Conservation (phyloP, 2,113 vertebrate species). For the Alethe castanea region DNA sequence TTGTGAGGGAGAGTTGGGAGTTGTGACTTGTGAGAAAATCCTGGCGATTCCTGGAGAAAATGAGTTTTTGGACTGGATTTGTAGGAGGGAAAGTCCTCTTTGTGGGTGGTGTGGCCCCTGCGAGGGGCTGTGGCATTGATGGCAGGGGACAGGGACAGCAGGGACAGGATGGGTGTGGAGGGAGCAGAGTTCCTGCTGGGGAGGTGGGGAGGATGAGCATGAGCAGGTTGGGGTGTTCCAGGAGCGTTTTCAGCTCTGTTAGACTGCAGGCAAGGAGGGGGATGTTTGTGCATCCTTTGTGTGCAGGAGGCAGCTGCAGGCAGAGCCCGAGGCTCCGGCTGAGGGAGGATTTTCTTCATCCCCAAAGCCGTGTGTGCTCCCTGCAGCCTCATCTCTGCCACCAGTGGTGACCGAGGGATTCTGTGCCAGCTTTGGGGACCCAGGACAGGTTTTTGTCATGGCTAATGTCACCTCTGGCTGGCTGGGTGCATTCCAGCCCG, state of each 20-base stretch:
- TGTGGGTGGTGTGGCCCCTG: neutral
- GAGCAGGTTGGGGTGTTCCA: neutral
- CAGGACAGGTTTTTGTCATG: neutral
- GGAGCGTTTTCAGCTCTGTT: neutral
- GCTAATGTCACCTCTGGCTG: neutral
- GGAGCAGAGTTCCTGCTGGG: neutral
- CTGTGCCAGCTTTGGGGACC: neutral
- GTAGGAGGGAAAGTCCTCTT: too few relatives aligned
- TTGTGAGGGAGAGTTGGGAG: neutral
- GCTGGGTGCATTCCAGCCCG: neutral
- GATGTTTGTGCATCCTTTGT: neutral
- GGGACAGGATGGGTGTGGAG: fast-evolving
- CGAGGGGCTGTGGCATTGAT: neutral
- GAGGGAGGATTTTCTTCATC: neutral
- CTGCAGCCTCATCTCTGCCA: neutral
- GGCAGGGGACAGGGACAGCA: fast-evolving
- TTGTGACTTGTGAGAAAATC: neutral
- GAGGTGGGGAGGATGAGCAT: neutral
- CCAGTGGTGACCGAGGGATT: neutral
- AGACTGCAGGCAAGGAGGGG: fast-evolving
- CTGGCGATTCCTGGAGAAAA: neutral
- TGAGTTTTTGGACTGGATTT: neutral
- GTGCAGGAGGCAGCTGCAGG: neutral
- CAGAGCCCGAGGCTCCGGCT: neutral
- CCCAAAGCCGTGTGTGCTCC: neutral